Evolutionary conservation across 2,797 vertebrate genomes (phyloP), one percentile per base, ranked within the genome.

Genomic region (Craterocephalus amniculus): DNA sequence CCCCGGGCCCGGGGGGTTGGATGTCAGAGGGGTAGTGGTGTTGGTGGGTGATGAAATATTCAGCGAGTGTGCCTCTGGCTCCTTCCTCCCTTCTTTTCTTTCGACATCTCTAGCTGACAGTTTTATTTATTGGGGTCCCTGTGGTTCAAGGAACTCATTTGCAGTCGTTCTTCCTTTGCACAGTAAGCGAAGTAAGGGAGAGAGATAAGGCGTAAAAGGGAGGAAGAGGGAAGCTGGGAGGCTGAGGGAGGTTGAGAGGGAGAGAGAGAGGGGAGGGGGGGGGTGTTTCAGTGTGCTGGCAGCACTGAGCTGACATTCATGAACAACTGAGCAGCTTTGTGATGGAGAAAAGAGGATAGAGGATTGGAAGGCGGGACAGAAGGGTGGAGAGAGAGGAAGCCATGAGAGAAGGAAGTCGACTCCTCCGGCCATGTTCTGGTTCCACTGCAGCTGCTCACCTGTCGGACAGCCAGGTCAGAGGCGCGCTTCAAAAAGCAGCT

Each of bases 111-210:
- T 85, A 80, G 89, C 90, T 93, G 92, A 93, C 92, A 94, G 92
- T 90, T 90, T 93, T 94, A 92, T 92, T 92, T 93, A 92, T 94
- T 92, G 89, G 90, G 91, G 93, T 93, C 89, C 92, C 92, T 91
- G 90, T 89, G 88, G 93, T 94, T 94, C 93, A 94, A 93, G 91
- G 90, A 95, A 93, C 93, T 94, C 90, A 93, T 94, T 92, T 93
- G 90, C 92, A 93, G 93, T 89, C 83, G 84, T 86, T 92, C 89
- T 93, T 93, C 88, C 91, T 89, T 91, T 90, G 89, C 89, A 92
- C 85, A 89, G 88, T 84, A 90, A 92, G 91, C 86, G 74, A 89
- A 90, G 83, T 87, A 85, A 80, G 81, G 88, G 79, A 84, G 83
- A 73, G 84, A 88, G 88, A 88, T 87, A 88, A 88, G 89, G 81